Evolutionary conservation across 92 coral and sea anemone species (phyloP), one percentile per base, ranked within the genome.

Genomic region (Ricordea florida): DNA sequence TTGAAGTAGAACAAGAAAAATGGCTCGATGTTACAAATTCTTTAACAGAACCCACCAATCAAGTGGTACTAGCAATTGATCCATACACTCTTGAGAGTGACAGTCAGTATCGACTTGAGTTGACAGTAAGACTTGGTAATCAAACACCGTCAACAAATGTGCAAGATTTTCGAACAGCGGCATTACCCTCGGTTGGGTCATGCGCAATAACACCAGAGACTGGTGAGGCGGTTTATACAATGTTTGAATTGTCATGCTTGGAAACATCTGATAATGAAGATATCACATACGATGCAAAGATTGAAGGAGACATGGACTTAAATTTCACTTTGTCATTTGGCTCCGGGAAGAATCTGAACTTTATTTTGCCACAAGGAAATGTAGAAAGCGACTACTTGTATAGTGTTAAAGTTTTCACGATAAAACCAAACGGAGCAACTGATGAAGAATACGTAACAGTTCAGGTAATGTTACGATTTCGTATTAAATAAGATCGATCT

Each of bases 341-440:
- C 6, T 8, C 1, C 5, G 10, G 3, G 13, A 24, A 23, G 10
- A 49, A 32, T 21, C 73, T 32, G 2, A 29, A 20, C 23, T 48
- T 66, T 29, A 24, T 66, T 32, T 66, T 66, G 25, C 73, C 73
- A n/a, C 73, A 66, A 23, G 73, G 73, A 22, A 23, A 66, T 66
- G 60, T 33, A 1, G 32, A 49, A 2, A 30, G 6, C 7, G 46
- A 46, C 11, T 66, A 66, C 24, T 13, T 21, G 23, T 66, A 33
- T 6, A n/a, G 35, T 23, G 59, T 66, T 46, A 34, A 48, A 15
- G 73, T 66, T 10, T 34, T 29, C 15, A 27, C 49, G 1, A 32
- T 23, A 11, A 47, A 59, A 45, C 46, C 57, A 44, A 34, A 66
- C 59, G 73, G 73, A 1, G 73, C 73, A 21, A 18, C 45, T 10